These are phyloP conservation scores for Darevskia mixta DNA, from an alignment of 2,797 vertebrate genomes.

Conservation along the genomic window DNA sequence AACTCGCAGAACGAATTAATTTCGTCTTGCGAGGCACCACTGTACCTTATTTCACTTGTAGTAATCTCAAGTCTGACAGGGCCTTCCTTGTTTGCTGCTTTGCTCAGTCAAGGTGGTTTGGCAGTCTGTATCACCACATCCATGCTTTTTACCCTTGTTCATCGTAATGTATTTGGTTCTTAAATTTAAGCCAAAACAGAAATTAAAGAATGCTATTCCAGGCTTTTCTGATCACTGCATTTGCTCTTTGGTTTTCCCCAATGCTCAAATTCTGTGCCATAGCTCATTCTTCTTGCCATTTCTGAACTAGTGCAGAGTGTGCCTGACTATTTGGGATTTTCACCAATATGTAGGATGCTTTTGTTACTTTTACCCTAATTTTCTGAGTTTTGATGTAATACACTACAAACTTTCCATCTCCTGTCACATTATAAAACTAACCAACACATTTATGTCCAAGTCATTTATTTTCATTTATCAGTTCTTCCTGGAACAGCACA, in stretches of 20 bases:
- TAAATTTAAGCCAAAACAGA: neutral
- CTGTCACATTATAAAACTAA: neutral
- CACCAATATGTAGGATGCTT: neutral
- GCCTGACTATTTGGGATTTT: neutral
- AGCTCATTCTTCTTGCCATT: neutral
- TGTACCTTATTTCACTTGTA: no score
- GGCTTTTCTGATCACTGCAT: neutral
- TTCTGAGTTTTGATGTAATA: neutral
- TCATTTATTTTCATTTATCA: neutral
- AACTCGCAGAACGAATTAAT: no score
- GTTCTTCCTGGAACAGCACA: neutral
- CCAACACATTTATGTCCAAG: neutral
- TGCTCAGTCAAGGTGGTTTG: neutral
- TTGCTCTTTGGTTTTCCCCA: neutral
- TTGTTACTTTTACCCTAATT: neutral
- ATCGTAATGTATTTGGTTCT: neutral
- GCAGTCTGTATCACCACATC: no score
- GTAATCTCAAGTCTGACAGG: neutral
- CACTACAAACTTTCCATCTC: neutral
- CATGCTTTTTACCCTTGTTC: neutral
- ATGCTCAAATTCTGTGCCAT: neutral
- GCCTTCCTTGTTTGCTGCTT: neutral
- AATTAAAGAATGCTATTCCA: neutral
- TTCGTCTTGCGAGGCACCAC: no score
- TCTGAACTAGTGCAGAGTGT: no score